A percentile compares a stretch with the other conserved stretches of the same genome.
Conservation (phyloP, 2,797 vertebrate species). For the Geotria australis region DNA sequence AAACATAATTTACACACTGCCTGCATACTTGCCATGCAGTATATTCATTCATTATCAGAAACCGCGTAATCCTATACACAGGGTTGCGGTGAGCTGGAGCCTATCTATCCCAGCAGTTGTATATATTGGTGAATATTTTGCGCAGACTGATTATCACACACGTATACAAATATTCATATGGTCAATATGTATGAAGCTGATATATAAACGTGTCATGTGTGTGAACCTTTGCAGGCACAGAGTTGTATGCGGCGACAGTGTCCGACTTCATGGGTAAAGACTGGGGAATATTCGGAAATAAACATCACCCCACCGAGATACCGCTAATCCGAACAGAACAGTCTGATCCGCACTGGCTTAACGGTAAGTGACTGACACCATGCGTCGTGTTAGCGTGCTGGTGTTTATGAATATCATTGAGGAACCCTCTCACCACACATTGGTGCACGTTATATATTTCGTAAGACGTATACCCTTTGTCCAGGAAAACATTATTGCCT, state of each 20-base stretch:
- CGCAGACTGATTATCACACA: not conserved
- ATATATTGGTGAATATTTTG: not conserved
- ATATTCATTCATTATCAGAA: not conserved
- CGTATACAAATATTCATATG: not conserved
- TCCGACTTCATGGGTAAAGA: conserved; percentile 96
- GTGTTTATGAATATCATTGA: no score
- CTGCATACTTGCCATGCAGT: not conserved
- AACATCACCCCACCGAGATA: conserved; percentile 54
- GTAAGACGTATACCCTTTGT: no score
- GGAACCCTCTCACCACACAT: no score
- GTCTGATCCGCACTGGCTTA: conserved; percentile 91
- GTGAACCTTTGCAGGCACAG: conserved; percentile 32
- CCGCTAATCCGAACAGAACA: conserved; percentile 86
- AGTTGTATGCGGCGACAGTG: conserved; percentile 66
- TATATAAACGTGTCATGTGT: conserved; percentile 1
- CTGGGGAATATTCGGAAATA: conserved; percentile 59
- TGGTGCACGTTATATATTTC: no score
- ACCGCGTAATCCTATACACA: no score
- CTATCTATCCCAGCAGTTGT: not conserved
- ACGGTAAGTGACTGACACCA: conserved; percentile 23
- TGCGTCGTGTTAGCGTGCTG: no score
- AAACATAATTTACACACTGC: no score
- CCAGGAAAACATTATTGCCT: no score
- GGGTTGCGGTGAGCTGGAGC: not conserved
- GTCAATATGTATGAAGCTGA: not conserved